Evolutionary conservation across 1,140 invertebrate species (phyloP).

Genomic region (Globodera rostochiensis): DNA sequence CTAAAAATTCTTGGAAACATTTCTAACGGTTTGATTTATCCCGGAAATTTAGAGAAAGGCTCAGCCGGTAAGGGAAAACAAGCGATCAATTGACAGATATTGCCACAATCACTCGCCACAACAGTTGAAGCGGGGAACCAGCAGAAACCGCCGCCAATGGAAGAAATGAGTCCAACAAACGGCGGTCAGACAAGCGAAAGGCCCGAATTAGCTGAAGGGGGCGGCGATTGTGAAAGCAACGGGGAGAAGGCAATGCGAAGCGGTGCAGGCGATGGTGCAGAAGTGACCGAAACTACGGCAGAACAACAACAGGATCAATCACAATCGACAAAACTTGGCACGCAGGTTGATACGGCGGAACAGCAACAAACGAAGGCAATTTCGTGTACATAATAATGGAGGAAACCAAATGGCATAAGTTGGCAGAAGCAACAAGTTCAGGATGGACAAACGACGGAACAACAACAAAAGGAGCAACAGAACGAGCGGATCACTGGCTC

Average conservation of each 20-base stretch:
- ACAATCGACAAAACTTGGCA: background rate
- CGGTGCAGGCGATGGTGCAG: background rate
- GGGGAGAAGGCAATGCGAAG: too few relatives aligned
- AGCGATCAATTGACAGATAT: background rate
- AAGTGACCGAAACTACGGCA: background rate
- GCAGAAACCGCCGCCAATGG: background rate
- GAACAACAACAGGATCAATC: constrained; percentile 1
- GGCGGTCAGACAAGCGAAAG: too few relatives aligned
- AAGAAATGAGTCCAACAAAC: background rate
- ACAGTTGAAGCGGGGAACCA: background rate
- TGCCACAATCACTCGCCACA: background rate
- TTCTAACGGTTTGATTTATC: too few relatives aligned
- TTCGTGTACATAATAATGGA: background rate
- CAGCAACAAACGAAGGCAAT: constrained; percentile 1
- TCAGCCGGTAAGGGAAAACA: too few relatives aligned
- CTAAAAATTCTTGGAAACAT: too few relatives aligned
- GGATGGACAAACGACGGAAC: background rate
- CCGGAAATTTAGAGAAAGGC: too few relatives aligned
- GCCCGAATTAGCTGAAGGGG: too few relatives aligned
- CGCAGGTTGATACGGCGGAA: background rate
- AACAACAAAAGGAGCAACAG: constrained; percentile 2
- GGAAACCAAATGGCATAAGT: background rate
- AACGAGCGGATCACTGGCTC: background rate
- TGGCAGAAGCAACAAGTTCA: background rate
- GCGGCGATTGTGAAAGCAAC: background rate